A percentile compares a stretch with the other conserved stretches of the same genome.
Conservation (phyloP, 2,113 vertebrate species). For the Cardinalis cardinalis region DNA sequence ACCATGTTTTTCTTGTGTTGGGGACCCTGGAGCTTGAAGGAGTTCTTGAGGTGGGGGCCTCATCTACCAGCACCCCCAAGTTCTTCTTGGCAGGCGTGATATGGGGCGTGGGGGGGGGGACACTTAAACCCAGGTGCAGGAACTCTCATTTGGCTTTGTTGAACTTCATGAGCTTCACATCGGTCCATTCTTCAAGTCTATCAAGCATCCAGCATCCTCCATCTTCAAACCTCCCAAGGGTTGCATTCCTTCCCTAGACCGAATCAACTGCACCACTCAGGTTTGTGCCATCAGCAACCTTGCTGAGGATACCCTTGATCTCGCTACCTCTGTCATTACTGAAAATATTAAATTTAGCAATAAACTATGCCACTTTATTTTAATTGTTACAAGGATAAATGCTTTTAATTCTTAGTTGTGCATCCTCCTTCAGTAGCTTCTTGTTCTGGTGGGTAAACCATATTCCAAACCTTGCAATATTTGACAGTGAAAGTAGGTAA, state of each 20-base stretch:
- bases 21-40: background rate
- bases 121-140: background rate
- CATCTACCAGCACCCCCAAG: fast-evolving
- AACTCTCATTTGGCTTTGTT: background rate
- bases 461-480: background rate
- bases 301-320: background rate
- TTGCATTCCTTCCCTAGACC: background rate
- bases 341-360: background rate
- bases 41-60: fast-evolving
- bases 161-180: background rate
- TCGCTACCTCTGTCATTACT: background rate
- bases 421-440: background rate
- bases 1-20: background rate
- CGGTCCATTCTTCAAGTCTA: background rate
- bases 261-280: background rate
- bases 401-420: background rate
- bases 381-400: background rate
- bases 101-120: no score
- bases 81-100: background rate
- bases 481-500: background rate
- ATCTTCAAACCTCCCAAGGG: background rate
- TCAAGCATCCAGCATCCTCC: no score
- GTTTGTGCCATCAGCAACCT: background rate
- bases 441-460: background rate
- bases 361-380: background rate